Evolutionary conservation across 2,113 vertebrate genomes (phyloP), one percentile per base, ranked within the genome.

Genomic region (Eleginops maclovinus): DNA sequence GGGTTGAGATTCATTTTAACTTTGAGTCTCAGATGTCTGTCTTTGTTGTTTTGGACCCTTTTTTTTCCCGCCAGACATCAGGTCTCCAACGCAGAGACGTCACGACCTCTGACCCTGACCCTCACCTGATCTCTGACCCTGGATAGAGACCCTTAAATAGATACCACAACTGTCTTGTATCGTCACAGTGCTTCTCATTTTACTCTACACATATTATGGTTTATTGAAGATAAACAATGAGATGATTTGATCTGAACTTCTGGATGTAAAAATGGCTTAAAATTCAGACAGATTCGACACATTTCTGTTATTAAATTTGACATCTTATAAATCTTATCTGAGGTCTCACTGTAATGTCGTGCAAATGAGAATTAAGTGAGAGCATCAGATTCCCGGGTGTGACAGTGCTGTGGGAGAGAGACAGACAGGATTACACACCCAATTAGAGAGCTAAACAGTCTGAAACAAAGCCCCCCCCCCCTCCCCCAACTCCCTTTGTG

Each of bases 391-490:
- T 80, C 70, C 60, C 36, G 5, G 22, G 51, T 75, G 79, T 74
- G 71, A 26, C 4, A 11, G 67, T 54, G 3, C 26, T 76, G 53
- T 21, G 79, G 24, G 72, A 74, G 68, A 47, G 74, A 69, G 56
- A 79, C 55, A 67, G 84, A 74, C 69, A 17, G 81, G 88, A 90
- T 92, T 89, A 88, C 80, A 82, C 72, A 71, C 60, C 54, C 66
- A 85, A 84, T 92, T 86, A 86, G 68, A 41, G 63, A 41, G 41
- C 50, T 84, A 56, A 87, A 77, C 65, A 1, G 16, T 50, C 63
- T 70, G 61, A 81, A 90, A 79, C 84, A 85, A 88, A 85, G 75
- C 59, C 46, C 3, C 16, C 40, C 59, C 3, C 8, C 3, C 14
- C 50, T 55, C 19, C 8, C 1, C 11, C 15, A 51, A 24, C 28